Conservation (phyloP, 2,797 vertebrate genomes). For the Sebastes flavidus region DNA sequence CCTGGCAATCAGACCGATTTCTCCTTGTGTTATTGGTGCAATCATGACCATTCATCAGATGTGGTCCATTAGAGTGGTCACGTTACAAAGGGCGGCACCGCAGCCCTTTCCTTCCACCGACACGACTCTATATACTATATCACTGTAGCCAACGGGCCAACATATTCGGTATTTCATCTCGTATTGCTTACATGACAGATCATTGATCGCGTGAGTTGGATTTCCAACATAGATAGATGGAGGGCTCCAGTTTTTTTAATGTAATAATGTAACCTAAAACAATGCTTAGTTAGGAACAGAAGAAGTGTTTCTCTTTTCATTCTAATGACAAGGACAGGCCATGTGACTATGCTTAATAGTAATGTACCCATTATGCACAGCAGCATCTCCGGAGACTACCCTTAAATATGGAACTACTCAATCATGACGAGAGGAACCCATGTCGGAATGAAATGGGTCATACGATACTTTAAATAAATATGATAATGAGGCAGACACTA, state of each 20-base stretch:
- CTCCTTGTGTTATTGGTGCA: slow-evolving; percentile 58
- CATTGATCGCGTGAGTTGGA: slow-evolving; percentile 65
- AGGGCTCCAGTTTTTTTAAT: slow-evolving; percentile 19
- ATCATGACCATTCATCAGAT: slow-evolving; percentile 67
- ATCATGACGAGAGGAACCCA: slow-evolving; percentile 75
- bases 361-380: slow-evolving; percentile 75
- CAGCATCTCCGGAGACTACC: slow-evolving; percentile 70
- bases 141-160: slow-evolving; percentile 41
- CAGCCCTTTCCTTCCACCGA: slow-evolving; percentile 43
- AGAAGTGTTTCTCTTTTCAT: slow-evolving; percentile 31
- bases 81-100: slow-evolving; percentile 60
- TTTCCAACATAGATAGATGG: slow-evolving; percentile 46
- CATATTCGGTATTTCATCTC: slow-evolving; percentile 60
- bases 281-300: slow-evolving; percentile 53
- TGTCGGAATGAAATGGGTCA: slow-evolving; percentile 83
- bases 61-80: slow-evolving; percentile 66
- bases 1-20: slow-evolving; percentile 61
- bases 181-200: slow-evolving; percentile 71
- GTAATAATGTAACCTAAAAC: slow-evolving; percentile 53
- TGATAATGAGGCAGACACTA: slow-evolving; percentile 82
- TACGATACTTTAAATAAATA: slow-evolving; percentile 86
- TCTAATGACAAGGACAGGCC: slow-evolving; percentile 70
- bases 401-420: slow-evolving; percentile 79
- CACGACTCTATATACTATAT: slow-evolving; percentile 49
- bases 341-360: slow-evolving; percentile 65